These are phyloP conservation scores for Platichthys stellatus DNA, from an alignment of 2,113 vertebrate genomes.

Conservation along the genomic window DNA sequence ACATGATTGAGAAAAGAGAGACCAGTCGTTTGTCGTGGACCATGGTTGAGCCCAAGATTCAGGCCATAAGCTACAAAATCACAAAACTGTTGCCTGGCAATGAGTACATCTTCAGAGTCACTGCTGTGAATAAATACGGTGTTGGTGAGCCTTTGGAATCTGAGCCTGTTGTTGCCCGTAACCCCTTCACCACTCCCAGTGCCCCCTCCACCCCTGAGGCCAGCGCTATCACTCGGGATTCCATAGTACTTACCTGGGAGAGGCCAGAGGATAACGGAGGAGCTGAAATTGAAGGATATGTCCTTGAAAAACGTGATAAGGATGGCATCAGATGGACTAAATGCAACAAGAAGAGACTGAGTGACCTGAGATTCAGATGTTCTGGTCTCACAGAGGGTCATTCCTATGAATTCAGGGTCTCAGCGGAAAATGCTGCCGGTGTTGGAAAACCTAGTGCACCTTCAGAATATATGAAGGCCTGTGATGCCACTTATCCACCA, in stretches of 20 bases:
- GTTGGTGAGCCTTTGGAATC: conserved; percentile 95
- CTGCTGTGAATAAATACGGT: conserved; percentile 98
- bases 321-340: conserved; percentile 96
- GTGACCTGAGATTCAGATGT: conserved; percentile 90
- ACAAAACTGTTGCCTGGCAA: conserved; percentile 95
- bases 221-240: conserved; percentile 92
- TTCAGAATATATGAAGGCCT: conserved; percentile 91
- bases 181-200: conserved; percentile 92
- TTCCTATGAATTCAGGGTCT: conserved; percentile 95
- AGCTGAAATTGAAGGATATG: conserved; percentile 93
- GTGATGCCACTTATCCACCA: conserved; percentile 93
- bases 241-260: conserved; percentile 94
- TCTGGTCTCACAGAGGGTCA: conserved; percentile 93
- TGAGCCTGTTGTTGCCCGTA: conserved; percentile 90
- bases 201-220: conserved; percentile 91
- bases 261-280: conserved; percentile 92
- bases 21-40: conserved; percentile 98
- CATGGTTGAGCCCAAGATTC: conserved; percentile 92
- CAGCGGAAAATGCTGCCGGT: conserved; percentile 97
- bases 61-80: conserved; percentile 95
- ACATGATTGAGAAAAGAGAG: conserved; percentile 97
- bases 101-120: conserved; percentile 98
- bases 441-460: conserved; percentile 90
- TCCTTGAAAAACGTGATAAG: conserved; percentile 98
- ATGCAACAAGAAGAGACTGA: conserved; percentile 96